phyloP scores from a whole-genome alignment of 1,140 invertebrate species.

The Drepana arcuata region DNA sequence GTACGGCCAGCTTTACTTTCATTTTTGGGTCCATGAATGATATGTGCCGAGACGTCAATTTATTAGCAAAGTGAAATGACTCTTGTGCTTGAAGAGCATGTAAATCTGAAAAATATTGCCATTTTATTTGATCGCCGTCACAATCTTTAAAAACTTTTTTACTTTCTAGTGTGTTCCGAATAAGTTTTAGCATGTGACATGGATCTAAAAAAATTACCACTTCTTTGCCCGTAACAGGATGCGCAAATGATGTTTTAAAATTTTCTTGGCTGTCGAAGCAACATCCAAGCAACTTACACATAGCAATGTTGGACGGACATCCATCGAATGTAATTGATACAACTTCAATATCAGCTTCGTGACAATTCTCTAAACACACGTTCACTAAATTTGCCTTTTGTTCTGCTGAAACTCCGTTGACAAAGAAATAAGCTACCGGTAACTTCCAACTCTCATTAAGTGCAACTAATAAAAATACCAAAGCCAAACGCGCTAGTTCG shows the following conservation, averaged over 20 bases:
- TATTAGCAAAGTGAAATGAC: no score
- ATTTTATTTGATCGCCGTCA: slow-evolving; percentile 13
- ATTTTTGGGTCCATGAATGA: no score
- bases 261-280: slow-evolving; percentile 8
- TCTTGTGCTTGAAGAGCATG: no score
- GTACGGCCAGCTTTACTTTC: slow-evolving; percentile 15
- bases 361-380: slow-evolving; percentile 16
- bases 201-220: slow-evolving; percentile 36
- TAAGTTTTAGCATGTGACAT: slow-evolving; percentile 51
- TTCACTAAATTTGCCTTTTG: slow-evolving; percentile 22
- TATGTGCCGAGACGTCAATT: no score
- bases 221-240: slow-evolving; percentile 22
- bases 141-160: slow-evolving; percentile 19
- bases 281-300: slow-evolving; percentile 13
- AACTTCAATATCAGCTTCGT: slow-evolving; percentile 19
- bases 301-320: slow-evolving; percentile 16
- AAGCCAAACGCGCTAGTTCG: background rate
- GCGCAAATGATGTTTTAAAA: slow-evolving; percentile 30
- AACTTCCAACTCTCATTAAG: slow-evolving; percentile 33
- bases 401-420: slow-evolving; percentile 17
- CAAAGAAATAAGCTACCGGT: slow-evolving; percentile 31
- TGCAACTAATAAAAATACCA: slow-evolving; percentile 29
- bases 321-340: slow-evolving; percentile 24
- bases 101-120: no score
- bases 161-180: slow-evolving; percentile 30